phyloP scores from a whole-genome alignment of 2,797 vertebrate genomes.

The Microchirus variegatus region DNA sequence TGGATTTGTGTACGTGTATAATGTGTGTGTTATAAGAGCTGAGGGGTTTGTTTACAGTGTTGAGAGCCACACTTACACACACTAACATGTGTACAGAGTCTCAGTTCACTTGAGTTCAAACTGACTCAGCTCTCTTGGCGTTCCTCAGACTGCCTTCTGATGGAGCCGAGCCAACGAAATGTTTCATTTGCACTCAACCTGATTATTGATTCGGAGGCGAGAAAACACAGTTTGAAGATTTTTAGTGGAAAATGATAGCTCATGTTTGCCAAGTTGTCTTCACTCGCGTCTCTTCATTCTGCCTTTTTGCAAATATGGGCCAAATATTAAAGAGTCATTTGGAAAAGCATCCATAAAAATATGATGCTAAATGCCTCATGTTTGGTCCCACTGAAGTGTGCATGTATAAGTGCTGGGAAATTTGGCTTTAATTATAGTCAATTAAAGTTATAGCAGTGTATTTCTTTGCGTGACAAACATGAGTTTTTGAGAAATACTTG shows the following conservation, averaged over 20 bases:
- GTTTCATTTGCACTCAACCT: slow-evolving; percentile 64
- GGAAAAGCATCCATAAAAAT: slow-evolving; percentile 25
- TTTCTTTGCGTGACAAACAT: background rate
- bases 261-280: slow-evolving; percentile 42
- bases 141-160: slow-evolving; percentile 42
- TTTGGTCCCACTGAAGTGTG: slow-evolving; percentile 14
- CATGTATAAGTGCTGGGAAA: slow-evolving; percentile 1
- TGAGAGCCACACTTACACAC: slow-evolving; percentile 74
- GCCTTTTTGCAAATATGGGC: slow-evolving; percentile 4
- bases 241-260: slow-evolving; percentile 27
- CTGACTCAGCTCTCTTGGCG: slow-evolving; percentile 64
- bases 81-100: slow-evolving; percentile 75
- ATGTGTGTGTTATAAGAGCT: slow-evolving; percentile 61
- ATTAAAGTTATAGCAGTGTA: slow-evolving; percentile 4
- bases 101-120: slow-evolving; percentile 61
- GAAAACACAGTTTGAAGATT: slow-evolving; percentile 46
- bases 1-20: slow-evolving; percentile 33
- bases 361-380: slow-evolving; percentile 3
- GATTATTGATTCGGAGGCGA: slow-evolving; percentile 60
- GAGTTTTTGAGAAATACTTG: too few relatives aligned
- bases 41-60: slow-evolving; percentile 75
- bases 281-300: slow-evolving; percentile 27
- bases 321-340: slow-evolving; percentile 26
- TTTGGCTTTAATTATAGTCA: slow-evolving; percentile 14
- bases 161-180: slow-evolving; percentile 58